Evolutionary conservation across 2,888 invertebrate genomes (phyloP).

Genomic region (Macrophya alboannulata): DNA sequence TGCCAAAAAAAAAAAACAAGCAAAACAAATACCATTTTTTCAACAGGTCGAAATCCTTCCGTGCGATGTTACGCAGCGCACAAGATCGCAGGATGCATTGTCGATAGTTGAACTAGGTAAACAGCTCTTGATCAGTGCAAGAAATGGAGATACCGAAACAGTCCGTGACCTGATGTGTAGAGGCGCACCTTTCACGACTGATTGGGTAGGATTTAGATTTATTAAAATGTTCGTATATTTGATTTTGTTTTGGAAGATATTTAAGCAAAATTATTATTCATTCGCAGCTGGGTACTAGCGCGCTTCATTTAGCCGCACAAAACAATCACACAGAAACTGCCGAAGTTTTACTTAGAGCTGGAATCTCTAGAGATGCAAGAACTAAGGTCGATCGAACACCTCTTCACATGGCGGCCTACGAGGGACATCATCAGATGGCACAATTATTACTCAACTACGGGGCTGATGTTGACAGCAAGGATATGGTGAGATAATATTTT

Average conservation of each 20-base stretch:
- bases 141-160: conserved; percentile 89
- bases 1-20: neutral
- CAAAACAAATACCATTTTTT: neutral
- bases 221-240: neutral
- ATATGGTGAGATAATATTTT: conserved; percentile 84
- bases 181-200: conserved; percentile 96
- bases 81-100: conserved; percentile 74
- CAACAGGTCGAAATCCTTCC: conserved; percentile 73
- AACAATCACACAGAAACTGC: conserved; percentile 91
- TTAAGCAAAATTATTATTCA: neutral
- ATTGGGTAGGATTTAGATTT: conserved; percentile 86
- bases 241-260: neutral
- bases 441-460: conserved; percentile 86
- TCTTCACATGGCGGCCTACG: conserved; percentile 93
- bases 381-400: conserved; percentile 97
- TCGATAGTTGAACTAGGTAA: conserved; percentile 91
- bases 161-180: conserved; percentile 90
- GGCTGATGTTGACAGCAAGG: conserved; percentile 88
- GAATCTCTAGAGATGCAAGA: conserved; percentile 93
- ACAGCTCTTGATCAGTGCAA: conserved; percentile 89
- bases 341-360: conserved; percentile 91
- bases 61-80: conserved; percentile 71
- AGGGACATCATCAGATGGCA: conserved; percentile 90
- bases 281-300: conserved; percentile 92
- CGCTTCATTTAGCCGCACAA: conserved; percentile 93